Evolutionary conservation across 2,888 invertebrate genomes (phyloP).

Genomic region (Congeria kusceri): DNA sequence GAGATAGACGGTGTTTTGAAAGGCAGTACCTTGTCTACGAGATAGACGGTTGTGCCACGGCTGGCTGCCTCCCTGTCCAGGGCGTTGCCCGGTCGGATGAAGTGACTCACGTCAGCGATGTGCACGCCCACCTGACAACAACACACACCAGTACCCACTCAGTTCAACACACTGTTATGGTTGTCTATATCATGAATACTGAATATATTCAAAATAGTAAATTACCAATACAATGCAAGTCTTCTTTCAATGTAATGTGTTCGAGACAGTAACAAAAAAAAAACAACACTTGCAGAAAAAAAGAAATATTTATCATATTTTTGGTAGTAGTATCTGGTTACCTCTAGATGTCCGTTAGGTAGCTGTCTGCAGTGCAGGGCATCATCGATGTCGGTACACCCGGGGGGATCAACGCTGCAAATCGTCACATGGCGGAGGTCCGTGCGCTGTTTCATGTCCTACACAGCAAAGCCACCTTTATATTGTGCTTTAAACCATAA

Average conservation of each 20-base stretch:
- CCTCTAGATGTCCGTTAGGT: conserved; percentile 91
- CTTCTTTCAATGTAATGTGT: no score
- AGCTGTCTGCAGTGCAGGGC: conserved; percentile 95
- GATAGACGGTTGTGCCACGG: conserved; percentile 98
- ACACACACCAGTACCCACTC: no score
- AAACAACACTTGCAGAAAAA: no score
- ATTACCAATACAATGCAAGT: no score
- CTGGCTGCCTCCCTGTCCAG: conserved; percentile 96
- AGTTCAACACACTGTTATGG: no score
- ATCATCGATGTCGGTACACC: conserved; percentile 99
- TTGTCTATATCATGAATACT: no score
- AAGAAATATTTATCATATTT: no score
- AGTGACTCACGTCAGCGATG: conserved; percentile 99
- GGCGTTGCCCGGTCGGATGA: conserved; percentile 96
- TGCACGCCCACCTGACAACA: conserved; percentile 94
- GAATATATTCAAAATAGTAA: no score
- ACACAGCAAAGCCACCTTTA: no score
- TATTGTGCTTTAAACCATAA: no score
- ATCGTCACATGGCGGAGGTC: conserved; percentile 94
- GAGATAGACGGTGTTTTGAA: no score
- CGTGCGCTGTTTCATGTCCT: conserved; percentile 89
- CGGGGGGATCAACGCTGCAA: conserved; percentile 98
- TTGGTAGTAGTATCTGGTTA: conserved; percentile 14
- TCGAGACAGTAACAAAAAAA: no score
- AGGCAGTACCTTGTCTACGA: conserved; percentile 94